Evolutionary conservation across 2,113 vertebrate genomes (phyloP).

Genomic region (Chrysochloris asiatica): DNA sequence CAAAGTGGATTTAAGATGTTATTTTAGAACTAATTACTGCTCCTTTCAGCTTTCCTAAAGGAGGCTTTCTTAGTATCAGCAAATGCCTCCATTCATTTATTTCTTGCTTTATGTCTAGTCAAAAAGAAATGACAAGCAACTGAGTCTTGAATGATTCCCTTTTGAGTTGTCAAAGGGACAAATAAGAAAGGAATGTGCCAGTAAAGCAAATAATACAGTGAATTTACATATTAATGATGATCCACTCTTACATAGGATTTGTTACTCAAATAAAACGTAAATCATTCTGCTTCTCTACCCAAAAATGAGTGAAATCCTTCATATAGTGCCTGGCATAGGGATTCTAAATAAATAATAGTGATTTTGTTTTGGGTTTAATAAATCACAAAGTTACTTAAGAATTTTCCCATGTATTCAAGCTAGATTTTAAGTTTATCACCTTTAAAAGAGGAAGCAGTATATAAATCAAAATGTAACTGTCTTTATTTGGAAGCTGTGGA

Average conservation of each 20-base stretch:
- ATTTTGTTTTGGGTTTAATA: conserved; percentile 13
- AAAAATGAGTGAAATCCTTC: conserved; percentile 2
- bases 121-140: conserved; percentile 70
- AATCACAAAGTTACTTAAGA: background rate
- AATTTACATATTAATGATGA: conserved; percentile 60
- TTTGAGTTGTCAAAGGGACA: conserved; percentile 59
- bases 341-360: background rate
- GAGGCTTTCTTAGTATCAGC: conserved; percentile 65
- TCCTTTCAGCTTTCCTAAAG: conserved; percentile 46
- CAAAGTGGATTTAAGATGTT: conserved; percentile 56
- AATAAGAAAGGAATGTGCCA: conserved; percentile 66
- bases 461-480: background rate
- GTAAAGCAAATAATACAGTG: conserved; percentile 48
- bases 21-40: conserved; percentile 77
- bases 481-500: background rate
- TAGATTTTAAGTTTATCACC: background rate
- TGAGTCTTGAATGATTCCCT: conserved; percentile 53
- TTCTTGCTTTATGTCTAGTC: conserved; percentile 67
- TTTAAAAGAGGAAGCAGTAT: background rate
- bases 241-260: background rate
- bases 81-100: conserved; percentile 49
- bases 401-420: background rate
- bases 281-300: background rate
- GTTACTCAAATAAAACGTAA: conserved; percentile 38
- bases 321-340: background rate